Conservation (phyloP, 1,140 invertebrate species). For the Drosophila trapezifrons region DNA sequence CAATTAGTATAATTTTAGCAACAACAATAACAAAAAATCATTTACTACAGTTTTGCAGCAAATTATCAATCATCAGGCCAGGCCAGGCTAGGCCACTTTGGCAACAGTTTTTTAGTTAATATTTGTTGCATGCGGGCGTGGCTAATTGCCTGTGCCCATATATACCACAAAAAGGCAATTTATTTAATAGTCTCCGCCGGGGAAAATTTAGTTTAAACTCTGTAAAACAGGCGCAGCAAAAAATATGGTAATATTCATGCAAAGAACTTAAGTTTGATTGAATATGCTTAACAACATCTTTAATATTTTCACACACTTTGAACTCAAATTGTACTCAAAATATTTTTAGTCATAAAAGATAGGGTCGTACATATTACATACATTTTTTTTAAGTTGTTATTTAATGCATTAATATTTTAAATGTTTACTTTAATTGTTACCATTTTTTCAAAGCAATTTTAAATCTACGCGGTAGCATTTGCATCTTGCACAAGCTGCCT, state of each 20-base stretch:
- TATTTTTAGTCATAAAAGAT: fast-evolving
- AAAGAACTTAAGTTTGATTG: no score
- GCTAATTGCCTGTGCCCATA: constrained; percentile 40
- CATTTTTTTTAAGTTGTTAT: background rate
- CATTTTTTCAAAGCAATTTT: background rate
- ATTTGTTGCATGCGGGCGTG: constrained; percentile 40
- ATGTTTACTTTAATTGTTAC: fast-evolving
- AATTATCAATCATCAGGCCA: constrained; percentile 41
- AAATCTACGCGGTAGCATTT: background rate
- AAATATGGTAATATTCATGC: background rate
- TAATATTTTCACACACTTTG: background rate
- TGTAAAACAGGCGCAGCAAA: background rate
- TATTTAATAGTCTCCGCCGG: constrained; percentile 18
- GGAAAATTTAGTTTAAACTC: constrained; percentile 4
- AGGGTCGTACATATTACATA: fast-evolving
- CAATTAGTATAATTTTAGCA: constrained; percentile 35
- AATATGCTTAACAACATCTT: no score
- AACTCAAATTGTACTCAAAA: no score
- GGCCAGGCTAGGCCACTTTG: constrained; percentile 6
- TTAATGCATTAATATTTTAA: background rate
- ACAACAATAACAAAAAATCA: background rate
- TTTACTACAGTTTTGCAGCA: constrained; percentile 30
- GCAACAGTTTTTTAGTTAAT: constrained; percentile 40
- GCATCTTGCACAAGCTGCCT: background rate
- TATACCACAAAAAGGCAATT: constrained; percentile 25